A percentile compares a stretch with the other conserved stretches of the same genome.
Conservation (phyloP, 2,113 vertebrate genomes). For the Columbina picui region DNA sequence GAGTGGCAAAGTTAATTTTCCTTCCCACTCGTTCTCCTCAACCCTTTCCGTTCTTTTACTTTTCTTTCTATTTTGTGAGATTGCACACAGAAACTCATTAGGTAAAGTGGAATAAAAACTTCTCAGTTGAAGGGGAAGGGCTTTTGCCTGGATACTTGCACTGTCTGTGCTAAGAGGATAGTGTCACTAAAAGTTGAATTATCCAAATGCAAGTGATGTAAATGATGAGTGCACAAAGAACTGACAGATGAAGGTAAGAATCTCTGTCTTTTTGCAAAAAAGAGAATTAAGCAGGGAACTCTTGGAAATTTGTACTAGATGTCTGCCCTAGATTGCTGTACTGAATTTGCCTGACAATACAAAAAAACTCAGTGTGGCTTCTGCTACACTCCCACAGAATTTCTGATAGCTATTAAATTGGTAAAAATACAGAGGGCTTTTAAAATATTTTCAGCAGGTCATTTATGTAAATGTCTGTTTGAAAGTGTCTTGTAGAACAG, state of each 20-base stretch:
- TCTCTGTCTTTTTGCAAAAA: background rate
- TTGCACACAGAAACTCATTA: background rate
- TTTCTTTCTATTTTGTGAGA: background rate
- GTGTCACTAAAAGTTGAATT: background rate
- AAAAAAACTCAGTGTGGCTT: rapidly evolving
- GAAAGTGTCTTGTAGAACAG: background rate
- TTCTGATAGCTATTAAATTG: background rate
- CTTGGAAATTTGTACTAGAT: background rate
- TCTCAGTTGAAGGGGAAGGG: background rate
- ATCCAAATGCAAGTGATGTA: background rate
- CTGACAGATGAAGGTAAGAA: background rate
- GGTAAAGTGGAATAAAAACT: background rate
- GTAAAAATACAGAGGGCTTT: background rate
- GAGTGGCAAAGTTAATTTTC: background rate
- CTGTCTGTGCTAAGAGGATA: background rate
- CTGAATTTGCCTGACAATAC: background rate
- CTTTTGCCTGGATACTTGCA: background rate
- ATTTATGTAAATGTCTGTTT: background rate
- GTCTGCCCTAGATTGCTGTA: background rate
- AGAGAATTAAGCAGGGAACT: background rate
- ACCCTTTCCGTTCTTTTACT: rapidly evolving
- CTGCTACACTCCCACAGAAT: background rate
- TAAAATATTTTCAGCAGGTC: background rate
- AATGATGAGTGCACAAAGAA: background rate
- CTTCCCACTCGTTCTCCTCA: background rate